Evolutionary conservation across 2,113 vertebrate species (phyloP).

Genomic region (Engystomops pustulosus): DNA sequence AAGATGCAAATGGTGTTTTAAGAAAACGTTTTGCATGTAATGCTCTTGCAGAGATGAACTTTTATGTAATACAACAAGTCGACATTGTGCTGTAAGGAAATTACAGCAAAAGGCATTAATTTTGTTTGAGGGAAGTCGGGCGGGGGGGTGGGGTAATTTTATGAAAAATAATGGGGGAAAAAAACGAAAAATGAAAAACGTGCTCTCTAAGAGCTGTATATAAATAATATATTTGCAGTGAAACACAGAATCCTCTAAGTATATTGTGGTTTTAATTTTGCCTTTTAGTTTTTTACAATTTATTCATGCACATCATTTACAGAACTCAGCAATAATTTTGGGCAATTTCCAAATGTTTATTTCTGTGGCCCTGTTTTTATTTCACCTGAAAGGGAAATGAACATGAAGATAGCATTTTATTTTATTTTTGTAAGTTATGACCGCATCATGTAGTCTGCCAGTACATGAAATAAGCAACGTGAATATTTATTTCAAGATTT

Average conservation of each 20-base stretch:
- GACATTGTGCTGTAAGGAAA: constrained; percentile 90
- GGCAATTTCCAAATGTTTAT: constrained; percentile 99
- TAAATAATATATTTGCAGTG: constrained; percentile 99
- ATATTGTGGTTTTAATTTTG: constrained; percentile 87
- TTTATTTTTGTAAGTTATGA: constrained; percentile 71
- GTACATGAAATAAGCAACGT: constrained; percentile 74
- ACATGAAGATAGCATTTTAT: constrained; percentile 30
- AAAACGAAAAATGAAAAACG: constrained; percentile 72
- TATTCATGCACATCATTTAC: constrained; percentile 96
- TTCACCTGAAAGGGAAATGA: constrained; percentile 39
- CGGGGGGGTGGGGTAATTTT: constrained; percentile 93
- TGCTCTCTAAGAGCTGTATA: constrained; percentile 94
- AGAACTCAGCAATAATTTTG: constrained; percentile 99
- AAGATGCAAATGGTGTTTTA: constrained; percentile 94
- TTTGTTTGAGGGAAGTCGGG: constrained; percentile 81
- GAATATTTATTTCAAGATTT: constrained; percentile 75
- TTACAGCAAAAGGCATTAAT: constrained; percentile 97
- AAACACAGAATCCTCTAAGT: constrained; percentile 89
- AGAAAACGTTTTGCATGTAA: constrained; percentile 96
- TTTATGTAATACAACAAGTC: constrained; percentile 83
- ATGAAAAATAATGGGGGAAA: constrained; percentile 77
- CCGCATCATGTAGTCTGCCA: constrained; percentile 75
- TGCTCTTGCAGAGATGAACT: constrained; percentile 90
- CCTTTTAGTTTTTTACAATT: constrained; percentile 94
- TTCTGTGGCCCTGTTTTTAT: constrained; percentile 31